These are phyloP conservation scores for Ellobius talpinus DNA, from an alignment of 2,113 vertebrate genomes.

Conservation along the genomic window DNA sequence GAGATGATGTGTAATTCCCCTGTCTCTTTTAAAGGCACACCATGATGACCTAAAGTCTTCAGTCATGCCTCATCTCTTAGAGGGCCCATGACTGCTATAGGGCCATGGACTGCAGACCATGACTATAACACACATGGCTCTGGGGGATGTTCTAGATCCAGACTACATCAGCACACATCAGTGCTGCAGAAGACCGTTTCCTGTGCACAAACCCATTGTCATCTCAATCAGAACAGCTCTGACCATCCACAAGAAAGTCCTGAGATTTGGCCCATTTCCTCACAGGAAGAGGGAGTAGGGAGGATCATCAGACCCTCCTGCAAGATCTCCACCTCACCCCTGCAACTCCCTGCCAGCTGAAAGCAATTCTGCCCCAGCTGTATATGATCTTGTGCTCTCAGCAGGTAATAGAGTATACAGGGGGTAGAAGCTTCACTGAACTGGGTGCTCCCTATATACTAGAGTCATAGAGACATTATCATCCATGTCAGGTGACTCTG, in stretches of 20 bases:
- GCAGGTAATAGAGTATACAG: neutral
- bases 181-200: neutral
- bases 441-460: neutral
- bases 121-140: neutral
- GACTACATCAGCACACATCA: neutral
- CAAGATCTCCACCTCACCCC: neutral
- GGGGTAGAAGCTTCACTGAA: neutral
- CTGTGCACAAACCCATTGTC: neutral
- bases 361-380: neutral
- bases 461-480: neutral
- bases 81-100: neutral
- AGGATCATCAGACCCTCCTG: neutral
- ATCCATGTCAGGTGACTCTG: neutral
- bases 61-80: neutral
- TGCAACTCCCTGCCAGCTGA: neutral
- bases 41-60: neutral
- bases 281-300: neutral
- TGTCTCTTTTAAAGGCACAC: neutral
- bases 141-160: neutral
- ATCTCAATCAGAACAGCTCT: neutral
- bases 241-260: neutral
- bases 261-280: neutral
- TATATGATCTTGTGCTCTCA: neutral
- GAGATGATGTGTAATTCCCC: neutral
- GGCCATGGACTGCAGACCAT: neutral